Base-by-base conservation (phyloP, 2,113 vertebrate genomes). In the Sturnus vulgaris region DNA sequence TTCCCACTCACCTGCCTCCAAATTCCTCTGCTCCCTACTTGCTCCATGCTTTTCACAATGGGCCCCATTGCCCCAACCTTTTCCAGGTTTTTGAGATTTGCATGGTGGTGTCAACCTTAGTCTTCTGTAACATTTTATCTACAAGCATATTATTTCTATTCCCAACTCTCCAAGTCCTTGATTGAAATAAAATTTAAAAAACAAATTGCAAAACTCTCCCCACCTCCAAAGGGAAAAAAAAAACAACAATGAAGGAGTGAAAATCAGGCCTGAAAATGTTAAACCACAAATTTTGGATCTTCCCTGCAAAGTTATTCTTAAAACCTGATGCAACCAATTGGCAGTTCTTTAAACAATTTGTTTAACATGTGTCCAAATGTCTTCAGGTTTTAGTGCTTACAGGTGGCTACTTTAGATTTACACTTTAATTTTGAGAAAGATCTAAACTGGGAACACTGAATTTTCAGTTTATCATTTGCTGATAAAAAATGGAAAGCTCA, bases 331-430 rank as follows among this genome's bases (percentile, higher is more conserved):
- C 40, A 85, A 92, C 44, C 44, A 73, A 83, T 2, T 97, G 94
- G 72, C 90, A 92, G 64, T 33, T 86, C 77, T 93, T 96, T 64
- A 61, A 94, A 75, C 76, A 89, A 86, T 93, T 93, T 90, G 56
- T 78, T 90, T 69, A 82, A 86, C 92, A 94, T 79, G 49, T 93
- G 90, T 96, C 92, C 95, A 96, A 96, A 94, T 88, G 65, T 97
- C 95, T 96, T 94, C 95, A 96, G 95, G 95, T 96, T 96, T 96
- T 95, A 96, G 96, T 95, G 95, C 92, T 90, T 97, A 97, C 95
- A 96, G 96, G 95, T 96, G 95, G 92, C 90, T 66, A 90, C 69
- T 93, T 93, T 40, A 95, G 90, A 97, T 97, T 97, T 96, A 97
- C 72, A 90, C 83, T 94, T 96, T 91, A 96, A 96, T 97, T 97